phyloP scores from a whole-genome alignment of 1,140 invertebrate genomes.

The Lepidotrigona ventralis region DNA sequence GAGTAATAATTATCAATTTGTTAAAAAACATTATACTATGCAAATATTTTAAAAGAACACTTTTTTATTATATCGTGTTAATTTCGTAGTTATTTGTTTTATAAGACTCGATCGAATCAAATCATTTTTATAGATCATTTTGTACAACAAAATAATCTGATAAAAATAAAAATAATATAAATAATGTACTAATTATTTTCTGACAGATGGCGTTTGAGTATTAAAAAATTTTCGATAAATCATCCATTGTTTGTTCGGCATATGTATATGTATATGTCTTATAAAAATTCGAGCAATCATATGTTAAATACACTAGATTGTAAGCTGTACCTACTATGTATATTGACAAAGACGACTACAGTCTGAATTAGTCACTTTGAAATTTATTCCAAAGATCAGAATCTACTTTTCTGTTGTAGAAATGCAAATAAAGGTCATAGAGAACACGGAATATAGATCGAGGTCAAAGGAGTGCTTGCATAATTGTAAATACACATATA shows the following conservation, averaged over 20 bases:
- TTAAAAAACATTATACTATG: background rate
- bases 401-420: conserved; percentile 55
- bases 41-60: conserved; percentile 9
- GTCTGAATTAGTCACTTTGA: conserved; percentile 53
- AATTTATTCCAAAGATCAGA: conserved; percentile 73
- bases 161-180: background rate
- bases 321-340: conserved; percentile 2
- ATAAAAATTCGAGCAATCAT: background rate
- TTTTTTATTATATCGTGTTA: background rate
- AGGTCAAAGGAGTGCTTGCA: conserved; percentile 49
- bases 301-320: conserved; percentile 25
- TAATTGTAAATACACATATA: background rate
- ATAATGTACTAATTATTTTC: background rate
- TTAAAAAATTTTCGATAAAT: background rate
- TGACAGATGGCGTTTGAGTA: background rate
- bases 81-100: background rate
- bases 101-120: background rate
- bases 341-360: conserved; percentile 25
- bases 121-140: background rate
- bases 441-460: conserved; percentile 68
- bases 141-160: background rate
- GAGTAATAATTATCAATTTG: background rate
- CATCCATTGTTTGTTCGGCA: background rate
- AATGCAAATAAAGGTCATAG: conserved; percentile 64
- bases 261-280: background rate